Conservation (phyloP, 2,113 vertebrate species). For the Bufo bufo region DNA sequence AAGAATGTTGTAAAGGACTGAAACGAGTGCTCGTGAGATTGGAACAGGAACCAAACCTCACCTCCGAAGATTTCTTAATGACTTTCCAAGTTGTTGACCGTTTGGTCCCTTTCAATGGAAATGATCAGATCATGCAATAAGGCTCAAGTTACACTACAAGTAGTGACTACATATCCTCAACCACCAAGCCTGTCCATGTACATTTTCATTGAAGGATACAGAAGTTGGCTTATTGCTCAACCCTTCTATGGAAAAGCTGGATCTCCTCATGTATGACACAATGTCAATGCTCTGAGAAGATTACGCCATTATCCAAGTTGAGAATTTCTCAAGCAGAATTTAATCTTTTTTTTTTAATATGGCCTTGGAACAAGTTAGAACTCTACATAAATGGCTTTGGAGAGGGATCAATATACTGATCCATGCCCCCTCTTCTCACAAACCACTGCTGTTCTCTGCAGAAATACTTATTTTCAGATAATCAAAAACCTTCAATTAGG, state of each 20-base stretch:
- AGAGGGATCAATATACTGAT: constrained; percentile 37
- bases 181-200: neutral
- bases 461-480: constrained; percentile 41
- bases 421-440: constrained; percentile 7
- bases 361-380: neutral
- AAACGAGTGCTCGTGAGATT: neutral
- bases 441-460: constrained; percentile 7
- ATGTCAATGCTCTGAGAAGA: neutral
- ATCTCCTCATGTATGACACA: neutral
- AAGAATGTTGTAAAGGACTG: neutral
- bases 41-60: neutral
- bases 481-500: constrained; percentile 47
- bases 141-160: no score
- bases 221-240: neutral
- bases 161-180: neutral
- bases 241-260: neutral
- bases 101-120: neutral
- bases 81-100: neutral
- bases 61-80: neutral
- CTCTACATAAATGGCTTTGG: constrained; percentile 14
- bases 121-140: neutral
- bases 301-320: neutral
- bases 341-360: constrained; percentile 1
- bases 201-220: neutral
- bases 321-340: constrained; percentile 11